Conservation (phyloP, 35 echinoderm and acorn worm species). For the Nesometra sesokonis region DNA sequence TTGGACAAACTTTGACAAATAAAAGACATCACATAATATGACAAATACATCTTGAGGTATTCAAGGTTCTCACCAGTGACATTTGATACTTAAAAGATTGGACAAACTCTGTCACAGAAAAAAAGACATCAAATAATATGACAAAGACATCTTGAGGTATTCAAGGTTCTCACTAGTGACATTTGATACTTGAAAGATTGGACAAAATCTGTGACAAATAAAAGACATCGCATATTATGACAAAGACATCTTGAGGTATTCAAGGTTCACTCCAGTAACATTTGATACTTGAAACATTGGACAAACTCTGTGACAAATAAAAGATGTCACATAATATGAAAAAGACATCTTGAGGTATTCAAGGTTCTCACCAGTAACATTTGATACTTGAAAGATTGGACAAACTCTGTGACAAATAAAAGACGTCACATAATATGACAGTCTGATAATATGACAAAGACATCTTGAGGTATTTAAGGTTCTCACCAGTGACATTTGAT, state of each 20-base stretch:
- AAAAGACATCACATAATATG: no score
- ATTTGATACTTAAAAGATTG: constrained; percentile 98
- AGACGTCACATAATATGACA: background rate
- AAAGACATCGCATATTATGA: no score
- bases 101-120: constrained; percentile 70
- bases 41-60: constrained; percentile 85
- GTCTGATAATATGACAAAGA: background rate
- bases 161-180: no score
- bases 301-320: constrained; percentile 77
- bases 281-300: constrained; percentile 99
- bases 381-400: constrained; percentile 98
- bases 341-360: constrained; percentile 84
- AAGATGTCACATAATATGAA: no score
- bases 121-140: constrained; percentile 1
- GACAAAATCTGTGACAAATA: no score
- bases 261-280: constrained; percentile 82
- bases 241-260: constrained; percentile 81
- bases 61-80: constrained; percentile 86
- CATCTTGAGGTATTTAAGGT: no score
- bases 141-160: background rate
- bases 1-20: constrained; percentile 85
- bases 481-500: no score
- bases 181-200: no score
- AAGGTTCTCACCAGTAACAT: constrained; percentile 90
- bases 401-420: constrained; percentile 69